Percentiles rank a stretch among this genome's conserved stretches.
Evolutionary conservation across 1,140 invertebrate genomes (phyloP).

Genomic region (Dendroctonus ponderosae): DNA sequence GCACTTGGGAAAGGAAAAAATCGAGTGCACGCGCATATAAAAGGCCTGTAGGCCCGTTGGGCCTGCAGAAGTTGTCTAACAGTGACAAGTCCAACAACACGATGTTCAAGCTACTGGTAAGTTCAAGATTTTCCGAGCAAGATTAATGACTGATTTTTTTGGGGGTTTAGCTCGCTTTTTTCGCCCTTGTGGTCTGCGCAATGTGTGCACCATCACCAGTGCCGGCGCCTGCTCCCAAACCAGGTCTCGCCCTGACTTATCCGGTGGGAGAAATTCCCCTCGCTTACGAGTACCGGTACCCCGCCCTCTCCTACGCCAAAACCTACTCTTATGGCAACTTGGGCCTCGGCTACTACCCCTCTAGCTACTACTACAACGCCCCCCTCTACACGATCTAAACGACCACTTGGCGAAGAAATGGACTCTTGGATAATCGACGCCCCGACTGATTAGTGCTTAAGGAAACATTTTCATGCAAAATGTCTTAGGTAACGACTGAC

Average conservation of each 20-base stretch:
- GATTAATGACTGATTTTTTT: conserved; percentile 7
- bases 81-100: conserved; percentile 15
- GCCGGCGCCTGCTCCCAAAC: conserved; percentile 11
- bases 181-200: conserved; percentile 16
- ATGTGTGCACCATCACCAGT: conserved; percentile 7
- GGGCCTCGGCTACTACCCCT: conserved; percentile 3
- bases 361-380: conserved; percentile 8
- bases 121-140: not conserved
- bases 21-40: no score
- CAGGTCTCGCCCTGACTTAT: conserved; percentile 2
- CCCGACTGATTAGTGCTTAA: conserved; percentile 20
- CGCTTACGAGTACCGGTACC: conserved; percentile 12
- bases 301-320: conserved; percentile 5
- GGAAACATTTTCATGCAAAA: no score
- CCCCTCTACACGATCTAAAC: conserved; percentile 3
- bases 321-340: conserved; percentile 7
- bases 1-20: no score
- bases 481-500: no score
- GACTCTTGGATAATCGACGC: conserved; percentile 11
- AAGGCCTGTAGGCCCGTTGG: conserved; percentile 17
- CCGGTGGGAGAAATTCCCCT: not conserved
- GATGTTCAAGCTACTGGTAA: conserved; percentile 23
- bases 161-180: conserved; percentile 17
- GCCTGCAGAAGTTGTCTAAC: conserved; percentile 14
- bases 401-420: conserved; percentile 9